Conservation (phyloP, 2,113 vertebrate genomes). For the Phaetusa simplex region DNA sequence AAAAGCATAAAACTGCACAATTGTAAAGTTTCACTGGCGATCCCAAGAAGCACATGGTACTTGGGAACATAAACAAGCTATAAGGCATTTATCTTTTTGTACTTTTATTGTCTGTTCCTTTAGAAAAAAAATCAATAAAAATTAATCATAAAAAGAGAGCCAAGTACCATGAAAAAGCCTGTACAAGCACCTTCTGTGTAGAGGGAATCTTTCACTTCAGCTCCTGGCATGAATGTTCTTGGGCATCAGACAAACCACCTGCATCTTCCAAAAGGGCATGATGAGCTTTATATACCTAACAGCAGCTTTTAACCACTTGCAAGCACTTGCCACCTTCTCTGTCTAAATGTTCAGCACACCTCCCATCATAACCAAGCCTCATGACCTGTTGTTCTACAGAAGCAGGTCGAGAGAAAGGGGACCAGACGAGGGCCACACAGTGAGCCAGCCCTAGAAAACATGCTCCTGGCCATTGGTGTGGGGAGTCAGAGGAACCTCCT, state of each 20-base stretch:
- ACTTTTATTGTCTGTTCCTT: constrained; percentile 8
- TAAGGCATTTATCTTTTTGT: constrained; percentile 14
- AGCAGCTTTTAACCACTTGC: neutral
- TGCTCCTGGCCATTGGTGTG: neutral
- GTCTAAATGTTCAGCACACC: neutral
- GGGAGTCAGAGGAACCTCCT: neutral
- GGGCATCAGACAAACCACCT: neutral
- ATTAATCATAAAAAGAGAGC: constrained; percentile 24
- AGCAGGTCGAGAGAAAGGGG: neutral
- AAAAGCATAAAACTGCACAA: neutral
- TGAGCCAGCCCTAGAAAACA: neutral
- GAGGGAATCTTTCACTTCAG: neutral
- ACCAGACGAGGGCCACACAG: neutral
- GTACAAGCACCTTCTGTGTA: neutral
- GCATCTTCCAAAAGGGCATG: neutral
- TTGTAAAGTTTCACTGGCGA: constrained; percentile 3
- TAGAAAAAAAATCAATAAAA: constrained; percentile 41
- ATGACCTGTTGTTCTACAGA: neutral
- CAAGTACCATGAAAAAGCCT: neutral
- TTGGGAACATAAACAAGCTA: neutral
- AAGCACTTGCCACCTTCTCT: neutral
- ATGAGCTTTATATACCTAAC: neutral
- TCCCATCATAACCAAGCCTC: neutral
- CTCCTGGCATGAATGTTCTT: neutral
- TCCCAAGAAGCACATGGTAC: neutral